phyloP scores from a whole-genome alignment of 2,888 invertebrate species.

The Erebia aethiops region DNA sequence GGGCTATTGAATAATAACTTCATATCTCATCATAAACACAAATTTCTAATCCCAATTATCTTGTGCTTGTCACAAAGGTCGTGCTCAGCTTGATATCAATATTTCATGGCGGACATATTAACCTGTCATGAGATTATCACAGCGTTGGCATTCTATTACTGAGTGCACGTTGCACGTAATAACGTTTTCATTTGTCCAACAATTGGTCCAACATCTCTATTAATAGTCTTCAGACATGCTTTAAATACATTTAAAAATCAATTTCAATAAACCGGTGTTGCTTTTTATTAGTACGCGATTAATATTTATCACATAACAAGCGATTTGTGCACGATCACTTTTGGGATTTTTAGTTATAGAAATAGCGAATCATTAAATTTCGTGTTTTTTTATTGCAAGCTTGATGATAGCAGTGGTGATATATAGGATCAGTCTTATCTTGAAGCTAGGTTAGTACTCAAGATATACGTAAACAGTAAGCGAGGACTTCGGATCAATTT shows the following conservation, averaged over 20 bases:
- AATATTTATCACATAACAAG: too few relatives aligned
- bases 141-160: slow-evolving; percentile 37
- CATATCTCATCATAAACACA: slow-evolving; percentile 29
- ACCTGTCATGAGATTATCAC: slow-evolving; percentile 34
- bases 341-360: too few relatives aligned
- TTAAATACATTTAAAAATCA: neutral
- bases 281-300: neutral
- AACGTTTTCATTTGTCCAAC: slow-evolving; percentile 40
- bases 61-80: slow-evolving; percentile 32
- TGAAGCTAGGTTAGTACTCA: too few relatives aligned
- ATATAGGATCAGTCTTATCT: too few relatives aligned
- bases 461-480: too few relatives aligned
- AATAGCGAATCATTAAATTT: too few relatives aligned
- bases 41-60: slow-evolving; percentile 63
- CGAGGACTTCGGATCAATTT: too few relatives aligned
- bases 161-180: slow-evolving; percentile 37
- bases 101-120: slow-evolving; percentile 49
- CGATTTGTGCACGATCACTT: too few relatives aligned
- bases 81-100: slow-evolving; percentile 39
- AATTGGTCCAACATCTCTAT: slow-evolving; percentile 30
- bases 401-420: too few relatives aligned
- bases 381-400: too few relatives aligned
- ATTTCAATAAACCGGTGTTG: neutral
- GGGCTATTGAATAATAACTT: neutral
- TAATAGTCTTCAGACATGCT: slow-evolving; percentile 11